A percentile compares a stretch with the other conserved stretches of the same genome.
Conservation (phyloP, 2,888 invertebrate genomes). For the Chydorus sphaericus region DNA sequence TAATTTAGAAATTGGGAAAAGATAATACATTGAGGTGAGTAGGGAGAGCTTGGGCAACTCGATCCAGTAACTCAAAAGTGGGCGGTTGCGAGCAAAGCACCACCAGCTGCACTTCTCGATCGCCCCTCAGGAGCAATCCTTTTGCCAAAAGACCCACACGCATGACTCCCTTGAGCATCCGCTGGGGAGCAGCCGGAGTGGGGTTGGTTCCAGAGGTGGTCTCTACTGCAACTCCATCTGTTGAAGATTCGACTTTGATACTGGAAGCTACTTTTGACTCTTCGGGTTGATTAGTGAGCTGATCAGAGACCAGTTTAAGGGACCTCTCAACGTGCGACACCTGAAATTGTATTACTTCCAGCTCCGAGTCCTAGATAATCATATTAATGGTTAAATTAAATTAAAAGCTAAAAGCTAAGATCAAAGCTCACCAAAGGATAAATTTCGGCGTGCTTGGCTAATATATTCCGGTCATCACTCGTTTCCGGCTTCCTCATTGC, state of each 20-base stretch:
- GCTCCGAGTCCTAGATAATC: constrained; percentile 27
- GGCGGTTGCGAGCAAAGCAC: constrained; percentile 91
- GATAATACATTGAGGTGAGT: constrained; percentile 48
- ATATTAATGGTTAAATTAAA: background rate
- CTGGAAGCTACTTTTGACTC: background rate
- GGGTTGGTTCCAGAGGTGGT: constrained; percentile 13
- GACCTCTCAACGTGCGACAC: constrained; percentile 88
- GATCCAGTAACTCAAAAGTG: constrained; percentile 65
- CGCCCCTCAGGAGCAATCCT: constrained; percentile 75
- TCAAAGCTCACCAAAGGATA: constrained; percentile 76
- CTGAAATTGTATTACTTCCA: constrained; percentile 59
- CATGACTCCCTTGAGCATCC: constrained; percentile 90
- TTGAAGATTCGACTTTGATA: background rate
- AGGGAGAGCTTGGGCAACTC: constrained; percentile 71
- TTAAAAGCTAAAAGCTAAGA: constrained; percentile 25
- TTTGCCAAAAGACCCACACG: constrained; percentile 83
- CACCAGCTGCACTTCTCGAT: constrained; percentile 78
- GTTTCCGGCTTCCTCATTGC: constrained; percentile 68
- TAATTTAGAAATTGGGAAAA: background rate
- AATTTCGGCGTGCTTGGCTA: constrained; percentile 81
- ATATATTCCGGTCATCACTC: constrained; percentile 89
- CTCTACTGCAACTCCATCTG: background rate
- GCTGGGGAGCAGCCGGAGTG: constrained; percentile 22
- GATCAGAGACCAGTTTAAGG: constrained; percentile 84
- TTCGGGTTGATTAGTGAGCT: constrained; percentile 48